Evolutionary conservation across 2,797 vertebrate species (phyloP).

Genomic region (Anguilla megastoma): DNA sequence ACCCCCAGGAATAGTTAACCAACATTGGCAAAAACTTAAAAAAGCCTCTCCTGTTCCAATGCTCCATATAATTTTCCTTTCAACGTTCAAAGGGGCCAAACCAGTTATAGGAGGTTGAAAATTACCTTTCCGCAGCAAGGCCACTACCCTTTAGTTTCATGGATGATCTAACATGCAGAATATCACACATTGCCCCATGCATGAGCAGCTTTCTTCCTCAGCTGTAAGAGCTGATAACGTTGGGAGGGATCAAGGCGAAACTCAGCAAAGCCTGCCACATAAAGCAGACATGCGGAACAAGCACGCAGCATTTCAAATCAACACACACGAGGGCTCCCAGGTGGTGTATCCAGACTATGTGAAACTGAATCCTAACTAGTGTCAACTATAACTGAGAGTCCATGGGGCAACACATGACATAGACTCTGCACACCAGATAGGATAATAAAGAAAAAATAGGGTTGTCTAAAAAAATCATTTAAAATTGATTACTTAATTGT

Average conservation of each 20-base stretch:
- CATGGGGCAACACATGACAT: neutral
- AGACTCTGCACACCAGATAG: neutral
- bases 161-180: neutral
- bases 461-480: neutral
- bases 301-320: neutral
- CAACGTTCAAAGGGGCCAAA: neutral
- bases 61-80: neutral
- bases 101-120: neutral
- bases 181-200: neutral
- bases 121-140: neutral
- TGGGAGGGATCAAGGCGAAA: neutral
- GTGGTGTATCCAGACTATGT: neutral
- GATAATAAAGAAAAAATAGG: neutral
- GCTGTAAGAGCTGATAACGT: neutral
- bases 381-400: neutral
- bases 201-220: neutral
- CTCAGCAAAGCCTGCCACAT: neutral
- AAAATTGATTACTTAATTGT: neutral
- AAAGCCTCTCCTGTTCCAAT: neutral
- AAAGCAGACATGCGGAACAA: neutral
- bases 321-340: neutral
- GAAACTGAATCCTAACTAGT: neutral
- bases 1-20: neutral
- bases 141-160: neutral
- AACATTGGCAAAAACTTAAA: neutral